phyloP scores from a whole-genome alignment of 2,888 invertebrate genomes.

The Melolontha melolontha region DNA sequence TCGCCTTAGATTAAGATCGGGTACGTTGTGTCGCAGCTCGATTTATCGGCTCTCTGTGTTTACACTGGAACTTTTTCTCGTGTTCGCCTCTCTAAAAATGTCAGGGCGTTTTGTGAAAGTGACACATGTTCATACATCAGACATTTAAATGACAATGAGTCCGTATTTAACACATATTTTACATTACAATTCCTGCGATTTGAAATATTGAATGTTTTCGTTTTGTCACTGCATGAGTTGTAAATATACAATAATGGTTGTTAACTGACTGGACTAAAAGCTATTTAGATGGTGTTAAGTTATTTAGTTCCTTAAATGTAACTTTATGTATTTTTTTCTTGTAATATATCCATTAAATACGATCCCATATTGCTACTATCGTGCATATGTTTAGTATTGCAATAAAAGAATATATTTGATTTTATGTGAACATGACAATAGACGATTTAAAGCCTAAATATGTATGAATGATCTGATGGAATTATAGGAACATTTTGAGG shows the following conservation, averaged over 20 bases:
- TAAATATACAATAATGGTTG: constrained; percentile 27
- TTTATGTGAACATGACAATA: no score
- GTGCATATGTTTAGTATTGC: no score
- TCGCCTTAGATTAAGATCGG: constrained; percentile 23
- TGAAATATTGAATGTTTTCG: constrained; percentile 13
- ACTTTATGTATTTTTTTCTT: constrained; percentile 9
- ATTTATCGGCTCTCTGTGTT: constrained; percentile 16
- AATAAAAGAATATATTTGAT: no score
- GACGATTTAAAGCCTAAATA: no score
- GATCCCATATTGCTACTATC: background rate
- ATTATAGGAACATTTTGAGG: no score
- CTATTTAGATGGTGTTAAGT: constrained; percentile 13
- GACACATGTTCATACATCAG: constrained; percentile 8
- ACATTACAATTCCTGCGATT: constrained; percentile 14
- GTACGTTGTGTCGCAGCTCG: background rate
- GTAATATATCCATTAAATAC: background rate
- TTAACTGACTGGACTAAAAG: background rate
- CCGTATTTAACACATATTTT: constrained; percentile 15
- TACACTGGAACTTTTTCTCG: background rate
- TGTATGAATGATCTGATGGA: no score
- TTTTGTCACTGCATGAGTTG: constrained; percentile 14
- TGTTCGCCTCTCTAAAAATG: constrained; percentile 12
- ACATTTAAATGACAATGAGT: constrained; percentile 14
- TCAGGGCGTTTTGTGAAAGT: background rate
- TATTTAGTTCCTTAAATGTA: constrained; percentile 7